Evolutionary conservation across 2,888 invertebrate species (phyloP).

Genomic region (Drosophila melanosoma): DNA sequence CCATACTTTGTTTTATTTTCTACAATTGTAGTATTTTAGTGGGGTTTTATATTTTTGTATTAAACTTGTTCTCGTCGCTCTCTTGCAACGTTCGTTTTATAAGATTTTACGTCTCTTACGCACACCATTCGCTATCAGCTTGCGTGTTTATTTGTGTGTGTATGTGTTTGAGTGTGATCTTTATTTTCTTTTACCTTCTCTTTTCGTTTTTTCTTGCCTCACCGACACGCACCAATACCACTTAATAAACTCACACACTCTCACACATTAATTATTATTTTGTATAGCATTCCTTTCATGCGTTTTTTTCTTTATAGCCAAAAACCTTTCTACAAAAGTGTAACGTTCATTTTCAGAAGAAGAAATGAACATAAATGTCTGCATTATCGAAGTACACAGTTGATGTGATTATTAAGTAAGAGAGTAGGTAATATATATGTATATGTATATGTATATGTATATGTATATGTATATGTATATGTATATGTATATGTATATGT

Average conservation of each 20-base stretch:
- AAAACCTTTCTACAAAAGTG: neutral
- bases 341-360: neutral
- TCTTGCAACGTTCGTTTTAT: constrained; percentile 27
- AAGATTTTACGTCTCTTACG: constrained; percentile 35
- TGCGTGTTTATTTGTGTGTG: constrained; percentile 14
- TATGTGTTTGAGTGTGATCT: constrained; percentile 38
- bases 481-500: too few relatives aligned
- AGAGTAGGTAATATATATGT: too few relatives aligned
- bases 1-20: constrained; percentile 5
- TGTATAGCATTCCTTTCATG: constrained; percentile 38
- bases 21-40: constrained; percentile 23
- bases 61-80: constrained; percentile 49
- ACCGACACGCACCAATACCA: constrained; percentile 27
- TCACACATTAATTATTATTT: constrained; percentile 20
- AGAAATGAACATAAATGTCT: neutral
- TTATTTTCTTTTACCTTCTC: constrained; percentile 37
- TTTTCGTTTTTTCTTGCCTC: constrained; percentile 21
- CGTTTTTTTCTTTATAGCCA: neutral
- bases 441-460: too few relatives aligned
- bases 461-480: too few relatives aligned
- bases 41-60: constrained; percentile 39
- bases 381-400: too few relatives aligned
- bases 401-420: too few relatives aligned
- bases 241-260: constrained; percentile 21
- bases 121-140: constrained; percentile 39